Evolutionary conservation across 2,113 vertebrate genomes (phyloP).

Genomic region (Tonatia bakeri): DNA sequence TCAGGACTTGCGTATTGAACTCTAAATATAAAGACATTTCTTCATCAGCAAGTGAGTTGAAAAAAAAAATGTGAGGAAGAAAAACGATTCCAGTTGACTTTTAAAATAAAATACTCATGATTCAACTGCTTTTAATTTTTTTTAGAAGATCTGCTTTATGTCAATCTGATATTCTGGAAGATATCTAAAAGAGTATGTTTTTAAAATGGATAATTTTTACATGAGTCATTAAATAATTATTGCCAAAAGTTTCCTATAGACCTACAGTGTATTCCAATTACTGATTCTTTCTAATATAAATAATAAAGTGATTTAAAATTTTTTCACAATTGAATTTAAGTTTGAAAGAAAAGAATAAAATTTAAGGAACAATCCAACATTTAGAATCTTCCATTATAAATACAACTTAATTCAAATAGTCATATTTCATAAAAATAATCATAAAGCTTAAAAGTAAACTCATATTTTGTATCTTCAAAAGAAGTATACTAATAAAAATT

Average conservation of each 20-base stretch:
- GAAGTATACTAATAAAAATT: slow-evolving; percentile 40
- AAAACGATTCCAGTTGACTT: slow-evolving; percentile 46
- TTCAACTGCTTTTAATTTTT: slow-evolving; percentile 44
- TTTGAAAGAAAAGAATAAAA: slow-evolving; percentile 41
- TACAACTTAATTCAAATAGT: slow-evolving; percentile 17
- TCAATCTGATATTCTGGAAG: not conserved
- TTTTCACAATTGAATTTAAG: slow-evolving; percentile 24
- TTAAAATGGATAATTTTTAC: slow-evolving; percentile 24
- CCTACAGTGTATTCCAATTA: not conserved
- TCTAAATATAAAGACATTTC: slow-evolving; percentile 39
- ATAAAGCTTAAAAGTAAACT: slow-evolving; percentile 31
- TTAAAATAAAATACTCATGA: slow-evolving; percentile 29
- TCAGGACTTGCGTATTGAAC: slow-evolving; percentile 38
- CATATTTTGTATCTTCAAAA: not conserved
- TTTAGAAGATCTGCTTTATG: slow-evolving; percentile 49
- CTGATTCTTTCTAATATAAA: slow-evolving; percentile 16
- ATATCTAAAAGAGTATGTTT: slow-evolving; percentile 55
- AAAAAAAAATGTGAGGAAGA: slow-evolving; percentile 35
- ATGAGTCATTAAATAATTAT: slow-evolving; percentile 54
- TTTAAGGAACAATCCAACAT: not conserved
- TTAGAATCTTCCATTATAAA: slow-evolving; percentile 14
- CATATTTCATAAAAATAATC: slow-evolving; percentile 23
- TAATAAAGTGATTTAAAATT: not conserved
- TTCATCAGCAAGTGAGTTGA: slow-evolving; percentile 51
- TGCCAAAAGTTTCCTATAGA: slow-evolving; percentile 50